Base-by-base conservation (phyloP, 2,113 vertebrate species). In the Ursus arctos region DNA sequence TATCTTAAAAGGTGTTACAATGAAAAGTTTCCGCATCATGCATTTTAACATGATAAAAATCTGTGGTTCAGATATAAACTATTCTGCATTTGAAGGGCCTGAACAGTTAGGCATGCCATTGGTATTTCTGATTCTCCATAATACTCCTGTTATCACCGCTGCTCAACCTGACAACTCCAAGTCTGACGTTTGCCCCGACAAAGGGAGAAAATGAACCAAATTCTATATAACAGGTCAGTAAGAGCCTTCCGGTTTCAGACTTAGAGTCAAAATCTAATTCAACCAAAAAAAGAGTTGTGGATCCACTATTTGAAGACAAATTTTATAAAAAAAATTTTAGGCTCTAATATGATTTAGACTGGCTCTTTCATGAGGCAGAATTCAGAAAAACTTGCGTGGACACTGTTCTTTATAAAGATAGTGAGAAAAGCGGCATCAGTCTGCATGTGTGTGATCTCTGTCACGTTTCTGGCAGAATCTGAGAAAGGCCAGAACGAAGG, bases 211-310 rank as follows among this genome's bases (percentile, higher is more conserved):
- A 67, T 26, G 55, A 92, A 94, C 80, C 19, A 83, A 95, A 76
- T 87, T 22, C 59, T 96, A 7, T 55, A 49, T 59, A 72, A 76
- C 40, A 57, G 51, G 40, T 88, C 88, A 87, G 55, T 43, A 87
- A 55, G 88, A 91, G n/a, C 22, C 19, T 88, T 96, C 55, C n/a
- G 10, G 28, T 53, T 88, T 81, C 81, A 88, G 51, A 93, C 55
- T 88, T 71, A 82, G 18, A 72, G 5, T 77, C 53, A 86, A 53
- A 84, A 47, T 88, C 6, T 57, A 76, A 88, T 92, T 83, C 31
- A 53, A 53, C 76, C 49, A 33, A 94, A 53, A 53, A n/a, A 28
- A 81, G 43, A 53, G 31, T 5, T 53, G 2, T 72, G 31, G 31
- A n/a, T n/a, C 16, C 31, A 31, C 67, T 92, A 49, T 79, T 55